A percentile compares a stretch with the other conserved stretches of the same genome.
Conservation (phyloP, 2,797 vertebrate species). For the Limosa lapponica region DNA sequence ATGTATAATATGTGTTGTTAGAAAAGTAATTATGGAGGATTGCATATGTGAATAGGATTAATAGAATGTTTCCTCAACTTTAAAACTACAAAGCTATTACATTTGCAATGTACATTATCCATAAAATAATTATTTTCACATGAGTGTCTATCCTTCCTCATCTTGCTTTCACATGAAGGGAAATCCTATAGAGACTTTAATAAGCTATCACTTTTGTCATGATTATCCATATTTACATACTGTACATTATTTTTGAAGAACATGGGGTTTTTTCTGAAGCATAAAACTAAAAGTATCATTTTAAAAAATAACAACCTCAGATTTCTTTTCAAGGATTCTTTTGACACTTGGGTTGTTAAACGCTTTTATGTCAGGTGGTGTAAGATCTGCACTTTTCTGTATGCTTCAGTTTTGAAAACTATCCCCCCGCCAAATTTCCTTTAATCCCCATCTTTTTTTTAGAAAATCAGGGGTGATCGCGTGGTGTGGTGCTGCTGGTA, state of each 20-base stretch:
- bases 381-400: neutral
- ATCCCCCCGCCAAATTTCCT: rapidly evolving
- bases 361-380: neutral
- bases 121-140: slow-evolving; percentile 45
- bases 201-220: slow-evolving; percentile 26
- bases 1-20: neutral
- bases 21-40: slow-evolving; percentile 1
- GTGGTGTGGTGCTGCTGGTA: neutral
- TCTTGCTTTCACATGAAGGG: slow-evolving; percentile 24
- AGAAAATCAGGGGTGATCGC: neutral
- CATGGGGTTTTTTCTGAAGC: neutral
- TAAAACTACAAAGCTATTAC: slow-evolving; percentile 20
- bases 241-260: neutral
- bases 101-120: slow-evolving; percentile 1
- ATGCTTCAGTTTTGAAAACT: slow-evolving; percentile 16
- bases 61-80: slow-evolving; percentile 36
- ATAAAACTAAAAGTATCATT: neutral
- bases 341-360: neutral
- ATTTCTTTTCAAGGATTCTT: neutral
- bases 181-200: slow-evolving; percentile 22
- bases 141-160: slow-evolving; percentile 5
- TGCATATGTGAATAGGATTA: neutral
- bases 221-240: neutral
- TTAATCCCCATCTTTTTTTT: neutral
- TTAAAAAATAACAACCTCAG: neutral